Conservation (phyloP, 2,888 invertebrate species). For the Strigamia maritima region DNA sequence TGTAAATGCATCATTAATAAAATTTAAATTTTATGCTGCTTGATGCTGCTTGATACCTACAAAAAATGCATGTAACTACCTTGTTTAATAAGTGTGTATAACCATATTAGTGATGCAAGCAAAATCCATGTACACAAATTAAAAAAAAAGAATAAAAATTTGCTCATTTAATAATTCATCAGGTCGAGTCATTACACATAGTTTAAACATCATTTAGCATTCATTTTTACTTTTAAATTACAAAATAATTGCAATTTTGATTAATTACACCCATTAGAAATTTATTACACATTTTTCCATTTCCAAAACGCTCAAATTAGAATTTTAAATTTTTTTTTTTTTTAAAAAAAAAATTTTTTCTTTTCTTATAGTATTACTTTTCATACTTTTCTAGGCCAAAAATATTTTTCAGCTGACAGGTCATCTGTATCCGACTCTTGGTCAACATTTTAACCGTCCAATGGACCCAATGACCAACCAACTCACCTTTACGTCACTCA, state of each 20-base stretch:
- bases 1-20: conserved; percentile 13
- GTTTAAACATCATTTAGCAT: conserved; percentile 9
- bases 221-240: conserved; percentile 4
- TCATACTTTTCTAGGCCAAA: not conserved
- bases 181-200: not conserved
- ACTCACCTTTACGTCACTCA: conserved; percentile 10
- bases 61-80: not conserved
- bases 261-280: not conserved
- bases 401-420: not conserved
- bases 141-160: not conserved
- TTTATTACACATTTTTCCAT: not conserved
- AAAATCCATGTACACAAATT: not conserved
- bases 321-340: too few relatives aligned
- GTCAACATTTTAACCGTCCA: conserved; percentile 23
- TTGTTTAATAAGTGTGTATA: not conserved
- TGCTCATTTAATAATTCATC: conserved; percentile 7
- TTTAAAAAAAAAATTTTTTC: not conserved
- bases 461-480: not conserved
- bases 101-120: not conserved
- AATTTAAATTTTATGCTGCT: not conserved
- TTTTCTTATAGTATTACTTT: not conserved
- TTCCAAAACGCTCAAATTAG: not conserved
- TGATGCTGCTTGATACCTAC: not conserved
- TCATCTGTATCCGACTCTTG: conserved; percentile 20
- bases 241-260: not conserved